Evolutionary conservation across 2,888 invertebrate species (phyloP).

Genomic region (Acanthosepion esculentum): DNA sequence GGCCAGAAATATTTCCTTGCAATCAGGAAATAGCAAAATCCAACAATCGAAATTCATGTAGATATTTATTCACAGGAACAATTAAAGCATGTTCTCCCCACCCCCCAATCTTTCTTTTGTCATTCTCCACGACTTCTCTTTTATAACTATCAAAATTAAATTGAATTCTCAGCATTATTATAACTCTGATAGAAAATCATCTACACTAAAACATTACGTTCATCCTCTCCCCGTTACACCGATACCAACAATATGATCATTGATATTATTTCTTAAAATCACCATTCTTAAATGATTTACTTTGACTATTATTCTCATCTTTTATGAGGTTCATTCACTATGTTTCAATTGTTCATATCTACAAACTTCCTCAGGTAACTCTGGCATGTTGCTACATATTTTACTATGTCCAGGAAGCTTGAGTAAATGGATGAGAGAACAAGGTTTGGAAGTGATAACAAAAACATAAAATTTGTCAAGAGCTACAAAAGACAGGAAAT

Average conservation of each 20-base stretch:
- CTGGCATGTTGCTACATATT: too few species aligned
- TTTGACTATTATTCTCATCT: background rate
- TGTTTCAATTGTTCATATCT: too few species aligned
- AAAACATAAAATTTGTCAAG: too few species aligned
- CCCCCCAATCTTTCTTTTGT: background rate
- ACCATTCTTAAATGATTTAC: background rate
- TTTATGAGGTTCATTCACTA: too few species aligned
- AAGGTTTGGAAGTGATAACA: too few species aligned
- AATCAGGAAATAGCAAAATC: background rate
- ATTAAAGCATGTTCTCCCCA: background rate
- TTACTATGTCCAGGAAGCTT: too few species aligned
- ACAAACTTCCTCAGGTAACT: too few species aligned
- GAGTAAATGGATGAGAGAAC: too few species aligned
- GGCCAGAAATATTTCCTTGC: background rate
- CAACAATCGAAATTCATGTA: background rate
- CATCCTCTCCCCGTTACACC: background rate
- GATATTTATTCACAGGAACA: background rate
- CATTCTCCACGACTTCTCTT: background rate
- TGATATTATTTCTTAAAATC: background rate
- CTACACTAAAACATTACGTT: background rate
- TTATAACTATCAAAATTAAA: background rate
- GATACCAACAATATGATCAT: background rate
- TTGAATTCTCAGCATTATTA: background rate
- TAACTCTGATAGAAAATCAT: background rate
- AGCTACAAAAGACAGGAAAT: too few species aligned